phyloP scores from a whole-genome alignment of 2,797 vertebrate genomes.

The Sebastes hubbsi region DNA sequence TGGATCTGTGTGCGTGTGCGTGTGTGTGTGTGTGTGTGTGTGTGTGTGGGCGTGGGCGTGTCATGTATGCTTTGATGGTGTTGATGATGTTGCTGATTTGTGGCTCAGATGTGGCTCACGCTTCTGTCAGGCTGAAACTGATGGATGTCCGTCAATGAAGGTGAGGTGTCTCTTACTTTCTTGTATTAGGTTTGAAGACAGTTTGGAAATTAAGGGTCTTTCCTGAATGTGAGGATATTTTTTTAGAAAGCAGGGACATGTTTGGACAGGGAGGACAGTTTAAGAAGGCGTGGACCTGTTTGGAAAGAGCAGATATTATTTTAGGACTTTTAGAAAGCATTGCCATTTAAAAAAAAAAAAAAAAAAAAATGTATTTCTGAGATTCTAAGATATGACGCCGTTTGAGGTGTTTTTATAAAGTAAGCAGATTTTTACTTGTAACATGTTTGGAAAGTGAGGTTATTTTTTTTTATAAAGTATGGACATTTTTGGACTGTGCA shows the following conservation, averaged over 20 bases:
- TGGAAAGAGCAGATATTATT: not conserved
- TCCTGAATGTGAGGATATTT: not conserved
- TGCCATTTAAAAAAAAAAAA: not conserved
- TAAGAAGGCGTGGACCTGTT: not conserved
- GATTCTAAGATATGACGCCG: not conserved
- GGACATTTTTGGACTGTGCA: not conserved
- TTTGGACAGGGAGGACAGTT: not conserved
- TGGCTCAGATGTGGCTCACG: not conserved
- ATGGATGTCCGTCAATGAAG: conserved; percentile 40
- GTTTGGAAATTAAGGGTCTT: not conserved
- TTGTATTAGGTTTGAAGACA: not conserved
- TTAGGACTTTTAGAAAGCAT: not conserved
- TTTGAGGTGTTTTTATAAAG: not conserved
- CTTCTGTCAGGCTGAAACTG: not conserved
- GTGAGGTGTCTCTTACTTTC: conserved; percentile 16
- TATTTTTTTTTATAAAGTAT: not conserved
- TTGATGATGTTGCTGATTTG: conserved; percentile 6
- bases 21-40: not conserved
- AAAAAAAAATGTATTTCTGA: not conserved
- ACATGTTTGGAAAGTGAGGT: not conserved
- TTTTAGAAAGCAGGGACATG: not conserved
- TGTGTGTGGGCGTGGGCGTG: not conserved
- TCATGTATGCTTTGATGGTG: not conserved
- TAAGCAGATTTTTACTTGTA: too few relatives aligned
- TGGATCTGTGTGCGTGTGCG: not conserved